Conservation (phyloP, 2,113 vertebrate genomes). For the Mesoclemmys tuberculata region DNA sequence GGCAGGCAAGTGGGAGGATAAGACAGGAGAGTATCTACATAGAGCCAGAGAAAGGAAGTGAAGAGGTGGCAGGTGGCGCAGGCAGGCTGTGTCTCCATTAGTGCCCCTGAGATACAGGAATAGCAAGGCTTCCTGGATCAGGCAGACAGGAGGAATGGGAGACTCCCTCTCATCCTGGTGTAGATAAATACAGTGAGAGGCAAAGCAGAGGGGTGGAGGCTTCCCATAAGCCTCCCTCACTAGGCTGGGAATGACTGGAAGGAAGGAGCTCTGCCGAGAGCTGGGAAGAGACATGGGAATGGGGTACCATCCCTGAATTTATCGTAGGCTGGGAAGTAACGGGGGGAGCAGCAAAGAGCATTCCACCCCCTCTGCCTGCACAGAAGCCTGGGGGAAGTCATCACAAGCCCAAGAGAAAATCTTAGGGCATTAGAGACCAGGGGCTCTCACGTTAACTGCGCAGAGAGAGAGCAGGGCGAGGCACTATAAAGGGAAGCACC, state of each 20-base stretch:
- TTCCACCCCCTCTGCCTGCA: background rate
- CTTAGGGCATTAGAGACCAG: too few relatives aligned
- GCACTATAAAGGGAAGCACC: background rate
- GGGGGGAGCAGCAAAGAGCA: background rate
- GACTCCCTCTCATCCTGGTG: background rate
- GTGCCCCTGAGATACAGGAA: background rate
- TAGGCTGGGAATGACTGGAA: rapidly evolving
- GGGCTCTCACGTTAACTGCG: background rate
- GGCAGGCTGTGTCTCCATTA: background rate
- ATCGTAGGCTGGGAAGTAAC: rapidly evolving
- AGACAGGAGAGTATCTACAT: background rate
- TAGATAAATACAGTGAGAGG: background rate
- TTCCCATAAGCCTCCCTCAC: rapidly evolving
- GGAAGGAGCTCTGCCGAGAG: rapidly evolving
- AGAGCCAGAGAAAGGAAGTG: background rate
- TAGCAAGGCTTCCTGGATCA: background rate
- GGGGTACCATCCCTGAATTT: rapidly evolving
- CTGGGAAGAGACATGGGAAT: background rate
- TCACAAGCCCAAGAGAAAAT: background rate
- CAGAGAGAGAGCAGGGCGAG: background rate
- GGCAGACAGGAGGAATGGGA: background rate
- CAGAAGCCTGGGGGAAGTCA: background rate
- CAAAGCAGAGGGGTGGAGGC: background rate
- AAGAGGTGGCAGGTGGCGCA: background rate
- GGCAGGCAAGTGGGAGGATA: background rate